Conservation (phyloP, 35 echinoderm and acorn worm genomes). For the Hemicentrotus pulcherrimus region DNA sequence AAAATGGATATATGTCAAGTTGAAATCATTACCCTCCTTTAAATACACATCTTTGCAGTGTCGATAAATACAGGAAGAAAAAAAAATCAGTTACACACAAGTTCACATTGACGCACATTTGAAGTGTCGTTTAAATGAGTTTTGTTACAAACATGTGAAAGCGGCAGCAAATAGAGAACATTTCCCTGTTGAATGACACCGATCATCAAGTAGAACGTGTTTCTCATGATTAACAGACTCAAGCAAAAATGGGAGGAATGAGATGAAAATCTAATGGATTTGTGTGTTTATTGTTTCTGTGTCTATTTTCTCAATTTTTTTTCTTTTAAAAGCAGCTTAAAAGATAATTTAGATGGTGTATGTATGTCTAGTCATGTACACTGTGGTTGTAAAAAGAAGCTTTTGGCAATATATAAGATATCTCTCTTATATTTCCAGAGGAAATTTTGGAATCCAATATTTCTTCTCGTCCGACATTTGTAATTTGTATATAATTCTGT, state of each 20-base stretch:
- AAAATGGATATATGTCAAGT: background rate
- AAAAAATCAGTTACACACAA: background rate
- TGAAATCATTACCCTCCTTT: background rate
- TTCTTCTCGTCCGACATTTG: conserved; percentile 44
- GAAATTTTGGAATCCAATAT: conserved; percentile 18
- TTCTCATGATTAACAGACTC: background rate
- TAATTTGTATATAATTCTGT: conserved; percentile 57
- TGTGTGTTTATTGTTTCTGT: conserved; percentile 7
- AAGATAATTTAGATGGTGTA: conserved; percentile 3
- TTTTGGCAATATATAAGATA: conserved; percentile 44
- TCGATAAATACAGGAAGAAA: background rate
- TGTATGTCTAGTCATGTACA: background rate
- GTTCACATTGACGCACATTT: background rate
- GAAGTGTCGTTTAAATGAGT: background rate
- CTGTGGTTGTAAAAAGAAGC: conserved; percentile 8
- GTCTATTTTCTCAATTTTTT: background rate
- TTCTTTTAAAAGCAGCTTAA: conserved; percentile 2
- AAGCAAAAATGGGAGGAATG: background rate
- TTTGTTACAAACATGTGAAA: background rate
- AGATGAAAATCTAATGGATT: background rate
- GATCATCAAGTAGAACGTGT: background rate
- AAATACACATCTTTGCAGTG: background rate
- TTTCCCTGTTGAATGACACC: background rate
- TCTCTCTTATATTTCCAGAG: conserved; percentile 36
- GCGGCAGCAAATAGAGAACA: background rate